These are phyloP conservation scores for Theretra japonica DNA, from an alignment of 2,888 invertebrate species.

Conservation along the genomic window DNA sequence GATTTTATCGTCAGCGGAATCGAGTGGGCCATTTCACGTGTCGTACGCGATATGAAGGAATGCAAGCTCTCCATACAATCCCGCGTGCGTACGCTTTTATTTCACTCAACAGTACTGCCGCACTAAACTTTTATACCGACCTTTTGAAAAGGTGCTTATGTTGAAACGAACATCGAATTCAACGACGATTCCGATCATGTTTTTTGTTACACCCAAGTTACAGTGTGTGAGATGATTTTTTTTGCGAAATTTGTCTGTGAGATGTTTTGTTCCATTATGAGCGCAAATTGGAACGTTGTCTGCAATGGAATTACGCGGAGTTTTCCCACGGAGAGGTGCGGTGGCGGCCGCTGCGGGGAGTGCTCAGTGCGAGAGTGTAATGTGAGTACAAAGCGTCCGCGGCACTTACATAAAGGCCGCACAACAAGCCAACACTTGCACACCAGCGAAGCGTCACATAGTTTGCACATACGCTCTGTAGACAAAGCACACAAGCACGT, in stretches of 20 bases:
- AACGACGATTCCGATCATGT: not conserved
- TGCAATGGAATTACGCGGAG: slow-evolving; percentile 14
- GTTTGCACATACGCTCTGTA: slow-evolving; percentile 73
- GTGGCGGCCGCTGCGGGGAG: slow-evolving; percentile 38
- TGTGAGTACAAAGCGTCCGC: slow-evolving; percentile 51
- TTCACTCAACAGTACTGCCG: not conserved
- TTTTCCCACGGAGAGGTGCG: slow-evolving; percentile 30
- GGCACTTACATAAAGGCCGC: slow-evolving; percentile 69
- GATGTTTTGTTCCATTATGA: slow-evolving; percentile 18
- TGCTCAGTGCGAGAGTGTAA: slow-evolving; percentile 48
- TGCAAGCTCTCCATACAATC: slow-evolving; percentile 2
- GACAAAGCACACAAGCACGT: slow-evolving; percentile 81
- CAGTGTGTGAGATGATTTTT: not conserved
- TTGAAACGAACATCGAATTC: not conserved
- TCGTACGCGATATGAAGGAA: slow-evolving; percentile 9
- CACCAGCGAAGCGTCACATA: slow-evolving; percentile 71
- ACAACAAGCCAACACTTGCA: slow-evolving; percentile 73
- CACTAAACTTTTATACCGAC: slow-evolving; percentile 4
- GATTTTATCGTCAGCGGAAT: not conserved
- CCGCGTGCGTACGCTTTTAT: not conserved
- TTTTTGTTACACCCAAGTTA: not conserved
- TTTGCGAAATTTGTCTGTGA: slow-evolving; percentile 13
- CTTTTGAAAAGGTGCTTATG: not conserved
- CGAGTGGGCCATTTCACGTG: not conserved
- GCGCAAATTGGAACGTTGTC: slow-evolving; percentile 12